Conservation (phyloP, 1,140 invertebrate species). For the Drosophila tani region DNA sequence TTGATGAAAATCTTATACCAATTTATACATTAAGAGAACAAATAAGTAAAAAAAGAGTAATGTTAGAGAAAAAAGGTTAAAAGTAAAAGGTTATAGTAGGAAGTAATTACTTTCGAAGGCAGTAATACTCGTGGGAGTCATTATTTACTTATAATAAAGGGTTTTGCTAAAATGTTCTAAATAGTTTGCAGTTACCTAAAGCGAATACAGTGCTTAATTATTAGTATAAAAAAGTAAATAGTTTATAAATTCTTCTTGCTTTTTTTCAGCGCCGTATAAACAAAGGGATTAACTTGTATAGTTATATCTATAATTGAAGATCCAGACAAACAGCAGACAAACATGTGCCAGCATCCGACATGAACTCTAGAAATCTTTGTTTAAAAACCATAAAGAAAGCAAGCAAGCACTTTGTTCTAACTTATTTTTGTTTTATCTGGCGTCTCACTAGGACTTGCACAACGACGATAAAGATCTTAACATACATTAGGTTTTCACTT, state of each 20-base stretch:
- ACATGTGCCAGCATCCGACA: conserved; percentile 4
- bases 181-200: neutral
- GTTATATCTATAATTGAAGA: neutral
- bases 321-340: conserved; percentile 6
- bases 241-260: too few species aligned
- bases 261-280: neutral
- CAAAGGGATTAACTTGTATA: neutral
- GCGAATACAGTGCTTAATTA: neutral
- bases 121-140: too few species aligned
- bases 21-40: neutral
- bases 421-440: conserved; percentile 32
- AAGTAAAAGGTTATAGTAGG: too few species aligned
- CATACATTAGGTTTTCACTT: conserved; percentile 18
- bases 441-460: conserved; percentile 18
- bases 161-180: too few species aligned
- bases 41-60: too few species aligned
- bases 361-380: conserved; percentile 13
- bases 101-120: too few species aligned
- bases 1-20: neutral
- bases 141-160: too few species aligned
- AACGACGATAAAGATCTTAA: conserved; percentile 14
- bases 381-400: conserved; percentile 20
- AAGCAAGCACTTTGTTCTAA: conserved; percentile 19
- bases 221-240: too few species aligned
- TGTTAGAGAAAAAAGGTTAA: too few species aligned